Base-by-base conservation (phyloP, 2,113 vertebrate genomes). In the Apistogramma diplotaenia region DNA sequence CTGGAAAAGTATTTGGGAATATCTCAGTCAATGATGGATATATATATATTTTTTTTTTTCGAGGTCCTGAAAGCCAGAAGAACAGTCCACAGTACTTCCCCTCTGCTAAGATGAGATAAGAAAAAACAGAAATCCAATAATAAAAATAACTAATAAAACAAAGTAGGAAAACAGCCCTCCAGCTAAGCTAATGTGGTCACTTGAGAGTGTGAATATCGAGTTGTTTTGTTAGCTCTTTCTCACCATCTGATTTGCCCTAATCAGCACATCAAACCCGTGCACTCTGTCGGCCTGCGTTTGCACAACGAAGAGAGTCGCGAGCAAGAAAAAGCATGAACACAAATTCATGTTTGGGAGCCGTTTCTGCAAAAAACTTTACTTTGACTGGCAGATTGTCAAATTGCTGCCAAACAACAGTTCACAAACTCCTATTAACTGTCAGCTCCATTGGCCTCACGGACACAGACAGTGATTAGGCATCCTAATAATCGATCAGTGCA, bases 401-500 rank as follows among this genome's bases (percentile, higher is more conserved):
- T 67, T 40, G 35, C 65, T 59, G 43, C 72, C 71, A 82, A 57
- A 71, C 54, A 15, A 15, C 46, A 29, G 77, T 62, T 59, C 21
- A 35, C 33, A 65, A 51, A 59, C 56, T n/a, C 37, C 62, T 18
- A 23, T 78, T 62, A 71, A 8, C 57, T 15, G 70, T 80, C 80
- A 54, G 77, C 72, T 37, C 46, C 54, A 10, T 13, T 73, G 58
- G 67, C 74, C 67, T 72, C 76, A 71, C 16, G 76, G 16, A 72
- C 55, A 25, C 61, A 75, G 53, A 60, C 35, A 46, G 62, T 53
- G 76, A 89, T 87, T 85, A 85, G 71, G 37, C 59, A 37, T 65
- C 61, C 79, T 43, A 31, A 40, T 86, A 70, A 90, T 90, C 85
- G 87, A 87, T 88, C 76, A 53, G 33, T 0, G 12, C 27, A 78